phyloP scores from a whole-genome alignment of 2,888 invertebrate species.

The Hipparchia semele region DNA sequence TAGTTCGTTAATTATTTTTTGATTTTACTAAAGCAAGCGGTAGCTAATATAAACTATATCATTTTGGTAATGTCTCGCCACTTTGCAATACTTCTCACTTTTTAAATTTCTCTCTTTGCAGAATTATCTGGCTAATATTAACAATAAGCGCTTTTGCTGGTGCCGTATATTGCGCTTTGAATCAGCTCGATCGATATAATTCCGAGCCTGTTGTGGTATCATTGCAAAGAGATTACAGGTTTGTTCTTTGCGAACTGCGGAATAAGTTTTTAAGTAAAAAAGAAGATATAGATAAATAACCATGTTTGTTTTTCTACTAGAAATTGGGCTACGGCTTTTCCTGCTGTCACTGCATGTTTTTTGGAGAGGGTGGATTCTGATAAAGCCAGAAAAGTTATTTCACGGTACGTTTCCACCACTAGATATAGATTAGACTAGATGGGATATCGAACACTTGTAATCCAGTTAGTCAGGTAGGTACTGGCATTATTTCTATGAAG shows the following conservation, averaged over 20 bases:
- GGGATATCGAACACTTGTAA: too few species aligned
- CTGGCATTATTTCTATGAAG: too few species aligned
- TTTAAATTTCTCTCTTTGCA: background rate
- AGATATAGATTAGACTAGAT: background rate
- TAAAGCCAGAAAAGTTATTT: slow-evolving; percentile 59
- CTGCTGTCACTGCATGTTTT: slow-evolving; percentile 75
- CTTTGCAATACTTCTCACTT: too few species aligned
- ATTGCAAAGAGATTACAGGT: slow-evolving; percentile 65
- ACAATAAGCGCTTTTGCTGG: slow-evolving; percentile 64
- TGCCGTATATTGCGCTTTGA: slow-evolving; percentile 67
- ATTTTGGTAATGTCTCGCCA: too few species aligned
- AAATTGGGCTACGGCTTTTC: slow-evolving; percentile 72
- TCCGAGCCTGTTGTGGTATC: slow-evolving; percentile 76
- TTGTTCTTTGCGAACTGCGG: background rate
- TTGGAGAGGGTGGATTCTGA: slow-evolving; percentile 61
- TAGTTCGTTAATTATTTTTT: too few species aligned
- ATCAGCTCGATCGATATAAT: slow-evolving; percentile 67
- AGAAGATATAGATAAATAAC: too few species aligned
- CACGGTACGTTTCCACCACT: slow-evolving; percentile 46
- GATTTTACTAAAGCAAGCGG: too few species aligned
- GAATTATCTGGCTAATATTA: slow-evolving; percentile 57
- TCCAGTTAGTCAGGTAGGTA: too few species aligned
- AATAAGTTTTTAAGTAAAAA: too few species aligned
- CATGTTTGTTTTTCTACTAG: slow-evolving; percentile 39
- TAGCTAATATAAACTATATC: too few species aligned